A percentile compares a stretch with the other conserved stretches of the same genome.
phyloP scores from a whole-genome alignment of 1,140 invertebrate species.

The Aplysia californica region DNA sequence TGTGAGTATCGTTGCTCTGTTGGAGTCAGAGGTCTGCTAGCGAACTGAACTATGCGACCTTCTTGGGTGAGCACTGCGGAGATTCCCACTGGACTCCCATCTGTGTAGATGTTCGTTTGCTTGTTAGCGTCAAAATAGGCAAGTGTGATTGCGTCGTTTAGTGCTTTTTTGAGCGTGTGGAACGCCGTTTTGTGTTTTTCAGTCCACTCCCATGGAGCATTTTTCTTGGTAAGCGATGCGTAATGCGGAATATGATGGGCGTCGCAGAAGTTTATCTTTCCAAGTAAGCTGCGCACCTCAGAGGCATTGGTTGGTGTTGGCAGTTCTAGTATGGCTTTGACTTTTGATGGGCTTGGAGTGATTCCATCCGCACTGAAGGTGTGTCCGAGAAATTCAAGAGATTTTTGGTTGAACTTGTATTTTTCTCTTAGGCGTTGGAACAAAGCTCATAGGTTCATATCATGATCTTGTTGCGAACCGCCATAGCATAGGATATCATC shows the following conservation, averaged over 20 bases:
- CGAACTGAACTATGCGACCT: constrained; percentile 27
- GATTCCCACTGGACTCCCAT: constrained; percentile 38
- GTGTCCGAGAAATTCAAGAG: constrained; percentile 45
- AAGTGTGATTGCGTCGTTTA: constrained; percentile 35
- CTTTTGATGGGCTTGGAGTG: constrained; percentile 25
- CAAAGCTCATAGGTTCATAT: constrained; percentile 35
- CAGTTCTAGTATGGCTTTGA: constrained; percentile 28
- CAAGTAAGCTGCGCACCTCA: constrained; percentile 43
- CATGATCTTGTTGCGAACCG: constrained; percentile 36
- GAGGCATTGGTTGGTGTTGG: constrained; percentile 20
- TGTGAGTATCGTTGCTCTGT: constrained; percentile 59
- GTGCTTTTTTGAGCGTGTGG: constrained; percentile 14
- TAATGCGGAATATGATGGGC: constrained; percentile 33
- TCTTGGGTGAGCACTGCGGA: constrained; percentile 25
- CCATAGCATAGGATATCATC: constrained; percentile 46
- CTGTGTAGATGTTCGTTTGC: constrained; percentile 28
- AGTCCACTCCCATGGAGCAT: constrained; percentile 27
- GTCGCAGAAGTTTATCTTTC: constrained; percentile 36
- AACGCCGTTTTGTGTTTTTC: constrained; percentile 30
- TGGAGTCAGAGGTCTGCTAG: constrained; percentile 32
- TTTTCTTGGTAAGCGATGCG: constrained; percentile 26
- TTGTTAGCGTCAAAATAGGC: constrained; percentile 37
- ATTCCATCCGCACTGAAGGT: constrained; percentile 35
- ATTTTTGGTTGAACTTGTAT: constrained; percentile 21
- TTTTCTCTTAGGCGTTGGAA: constrained; percentile 35